A percentile compares a stretch with the other conserved stretches of the same genome.
phyloP scores from a whole-genome alignment of 2,113 vertebrate genomes.

The Struthio camelus region DNA sequence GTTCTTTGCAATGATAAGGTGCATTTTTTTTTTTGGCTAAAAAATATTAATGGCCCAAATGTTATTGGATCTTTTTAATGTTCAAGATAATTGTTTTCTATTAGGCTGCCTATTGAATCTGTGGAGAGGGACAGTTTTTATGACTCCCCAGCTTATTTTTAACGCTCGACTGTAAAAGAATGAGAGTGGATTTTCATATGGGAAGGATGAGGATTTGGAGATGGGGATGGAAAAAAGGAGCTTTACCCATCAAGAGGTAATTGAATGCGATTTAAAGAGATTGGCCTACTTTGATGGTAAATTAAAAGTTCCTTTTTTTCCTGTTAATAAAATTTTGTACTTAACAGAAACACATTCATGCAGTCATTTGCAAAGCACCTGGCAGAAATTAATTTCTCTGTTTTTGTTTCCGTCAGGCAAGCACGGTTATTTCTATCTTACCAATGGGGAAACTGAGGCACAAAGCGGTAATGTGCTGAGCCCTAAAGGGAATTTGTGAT shows the following conservation, averaged over 20 bases:
- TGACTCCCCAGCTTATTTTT: slow-evolving; percentile 70
- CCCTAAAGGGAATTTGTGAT: background rate
- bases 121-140: slow-evolving; percentile 72
- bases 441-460: background rate
- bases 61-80: slow-evolving; percentile 72
- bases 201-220: background rate
- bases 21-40: slow-evolving; percentile 46
- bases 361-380: background rate
- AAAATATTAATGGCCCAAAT: slow-evolving; percentile 76
- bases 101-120: slow-evolving; percentile 76
- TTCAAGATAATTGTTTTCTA: slow-evolving; percentile 77
- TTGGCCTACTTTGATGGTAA: slow-evolving; percentile 12
- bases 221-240: background rate
- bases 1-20: slow-evolving; percentile 47
- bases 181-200: slow-evolving; percentile 54
- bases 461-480: background rate
- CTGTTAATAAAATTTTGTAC: slow-evolving; percentile 42
- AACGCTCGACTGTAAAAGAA: slow-evolving; percentile 57
- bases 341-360: background rate
- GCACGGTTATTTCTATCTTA: background rate
- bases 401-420: background rate
- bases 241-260: slow-evolving; percentile 29
- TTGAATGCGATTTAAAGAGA: slow-evolving; percentile 24
- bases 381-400: background rate
- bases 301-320: slow-evolving; percentile 21